phyloP scores from a whole-genome alignment of 2,113 vertebrate genomes.

The Pseudonaja textilis region DNA sequence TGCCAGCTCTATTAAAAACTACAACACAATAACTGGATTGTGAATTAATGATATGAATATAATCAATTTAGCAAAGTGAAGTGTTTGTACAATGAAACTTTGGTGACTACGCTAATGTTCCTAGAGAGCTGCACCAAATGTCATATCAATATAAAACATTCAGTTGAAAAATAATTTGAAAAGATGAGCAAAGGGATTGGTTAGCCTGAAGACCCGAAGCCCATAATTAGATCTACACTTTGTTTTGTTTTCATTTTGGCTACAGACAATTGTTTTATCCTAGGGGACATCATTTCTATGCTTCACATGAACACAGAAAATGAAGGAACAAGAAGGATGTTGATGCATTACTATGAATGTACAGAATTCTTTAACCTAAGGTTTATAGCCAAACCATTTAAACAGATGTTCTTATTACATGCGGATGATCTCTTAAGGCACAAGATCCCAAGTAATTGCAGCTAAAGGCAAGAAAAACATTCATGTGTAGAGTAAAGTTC shows the following conservation, averaged over 20 bases:
- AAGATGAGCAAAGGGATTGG: background rate
- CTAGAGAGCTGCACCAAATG: background rate
- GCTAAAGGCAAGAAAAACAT: background rate
- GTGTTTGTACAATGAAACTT: background rate
- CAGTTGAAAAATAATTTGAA: background rate
- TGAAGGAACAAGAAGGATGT: background rate
- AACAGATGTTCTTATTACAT: background rate
- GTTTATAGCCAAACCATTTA: background rate
- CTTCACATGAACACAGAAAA: background rate
- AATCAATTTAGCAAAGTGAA: background rate
- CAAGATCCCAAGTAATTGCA: background rate
- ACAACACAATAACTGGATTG: background rate
- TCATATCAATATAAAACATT: background rate
- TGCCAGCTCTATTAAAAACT: background rate
- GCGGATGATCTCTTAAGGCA: background rate
- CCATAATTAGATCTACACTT: background rate
- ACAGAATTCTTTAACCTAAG: background rate
- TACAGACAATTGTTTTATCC: background rate
- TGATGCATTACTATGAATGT: background rate
- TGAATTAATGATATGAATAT: background rate
- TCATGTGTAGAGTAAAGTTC: background rate
- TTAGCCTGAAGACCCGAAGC: background rate
- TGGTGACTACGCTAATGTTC: background rate
- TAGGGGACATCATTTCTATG: background rate
- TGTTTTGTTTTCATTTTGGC: conserved; percentile 7